phyloP scores from a whole-genome alignment of 2,888 invertebrate genomes.

The Rhagophthalmus giganteus region DNA sequence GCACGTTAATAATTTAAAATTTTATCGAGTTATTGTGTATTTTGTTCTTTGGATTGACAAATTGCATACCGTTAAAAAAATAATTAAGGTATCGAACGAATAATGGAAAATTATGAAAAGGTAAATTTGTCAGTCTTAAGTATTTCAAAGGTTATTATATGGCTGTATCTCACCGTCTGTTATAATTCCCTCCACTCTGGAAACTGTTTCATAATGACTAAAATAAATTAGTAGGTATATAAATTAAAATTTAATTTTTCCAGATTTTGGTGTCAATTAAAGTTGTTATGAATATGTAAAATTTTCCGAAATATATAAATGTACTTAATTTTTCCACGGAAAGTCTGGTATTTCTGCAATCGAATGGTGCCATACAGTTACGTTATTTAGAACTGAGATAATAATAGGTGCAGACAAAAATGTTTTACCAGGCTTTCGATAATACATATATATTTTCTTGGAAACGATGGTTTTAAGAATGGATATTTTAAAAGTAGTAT shows the following conservation, averaged over 20 bases:
- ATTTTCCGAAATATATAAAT: conserved; percentile 23
- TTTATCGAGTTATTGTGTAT: conserved; percentile 29
- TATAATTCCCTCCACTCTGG: conserved; percentile 36
- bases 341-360: conserved; percentile 11
- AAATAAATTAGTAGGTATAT: conserved; percentile 10
- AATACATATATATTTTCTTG: conserved; percentile 24
- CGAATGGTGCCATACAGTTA: conserved; percentile 14
- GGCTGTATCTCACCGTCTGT: conserved; percentile 34
- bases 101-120: too few relatives aligned
- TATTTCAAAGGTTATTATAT: conserved; percentile 11
- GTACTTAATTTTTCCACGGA: conserved; percentile 23
- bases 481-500: conserved; percentile 26
- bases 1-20: conserved; percentile 32
- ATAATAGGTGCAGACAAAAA: conserved; percentile 2
- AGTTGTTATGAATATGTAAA: conserved; percentile 25
- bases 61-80: too few relatives aligned
- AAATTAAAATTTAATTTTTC: conserved; percentile 15
- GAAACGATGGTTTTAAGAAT: conserved; percentile 17
- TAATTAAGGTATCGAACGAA: too few relatives aligned
- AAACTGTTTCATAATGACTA: conserved; percentile 17
- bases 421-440: conserved; percentile 18
- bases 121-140: conserved; percentile 16
- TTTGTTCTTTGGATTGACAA: conserved; percentile 19
- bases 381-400: conserved; percentile 3
- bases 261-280: conserved; percentile 32